A percentile compares a stretch with the other conserved stretches of the same genome.
Evolutionary conservation across 2,797 vertebrate species (phyloP).

Genomic region (Characodon lateralis): DNA sequence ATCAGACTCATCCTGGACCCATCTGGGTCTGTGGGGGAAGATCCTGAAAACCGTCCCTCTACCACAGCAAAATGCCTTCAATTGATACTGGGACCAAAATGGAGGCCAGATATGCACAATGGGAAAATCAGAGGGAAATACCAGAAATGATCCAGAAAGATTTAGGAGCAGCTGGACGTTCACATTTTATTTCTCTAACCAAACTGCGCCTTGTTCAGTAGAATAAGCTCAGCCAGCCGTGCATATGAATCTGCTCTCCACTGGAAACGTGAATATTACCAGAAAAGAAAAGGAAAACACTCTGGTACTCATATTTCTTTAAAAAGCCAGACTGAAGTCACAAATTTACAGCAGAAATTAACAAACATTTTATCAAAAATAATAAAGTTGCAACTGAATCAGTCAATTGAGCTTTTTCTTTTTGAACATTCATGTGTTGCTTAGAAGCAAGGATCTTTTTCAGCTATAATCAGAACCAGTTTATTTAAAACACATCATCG

Average conservation of each 20-base stretch:
- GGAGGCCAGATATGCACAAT: background rate
- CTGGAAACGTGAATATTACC: background rate
- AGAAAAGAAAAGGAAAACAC: too few species aligned
- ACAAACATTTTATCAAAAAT: background rate
- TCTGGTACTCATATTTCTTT: background rate
- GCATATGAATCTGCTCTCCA: background rate
- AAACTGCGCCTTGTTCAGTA: background rate
- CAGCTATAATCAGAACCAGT: background rate
- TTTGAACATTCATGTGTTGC: conserved; percentile 24
- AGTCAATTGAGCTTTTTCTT: background rate
- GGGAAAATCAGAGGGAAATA: background rate
- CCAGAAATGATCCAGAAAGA: background rate
- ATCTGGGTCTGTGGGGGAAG: background rate
- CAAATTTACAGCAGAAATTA: background rate
- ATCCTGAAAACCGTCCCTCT: background rate
- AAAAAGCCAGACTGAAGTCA: background rate
- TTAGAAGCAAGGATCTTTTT: background rate
- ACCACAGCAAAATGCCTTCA: background rate
- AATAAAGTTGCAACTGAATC: background rate
- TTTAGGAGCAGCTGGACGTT: background rate
- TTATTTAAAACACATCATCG: background rate
- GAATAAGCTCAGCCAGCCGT: background rate
- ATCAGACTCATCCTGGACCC: background rate
- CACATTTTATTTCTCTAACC: background rate
- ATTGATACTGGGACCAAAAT: background rate